Percentiles rank a stretch among this genome's conserved stretches.
These are phyloP conservation scores for Cottoperca gobio DNA, from an alignment of 2,797 vertebrate genomes.

Conservation along the genomic window DNA sequence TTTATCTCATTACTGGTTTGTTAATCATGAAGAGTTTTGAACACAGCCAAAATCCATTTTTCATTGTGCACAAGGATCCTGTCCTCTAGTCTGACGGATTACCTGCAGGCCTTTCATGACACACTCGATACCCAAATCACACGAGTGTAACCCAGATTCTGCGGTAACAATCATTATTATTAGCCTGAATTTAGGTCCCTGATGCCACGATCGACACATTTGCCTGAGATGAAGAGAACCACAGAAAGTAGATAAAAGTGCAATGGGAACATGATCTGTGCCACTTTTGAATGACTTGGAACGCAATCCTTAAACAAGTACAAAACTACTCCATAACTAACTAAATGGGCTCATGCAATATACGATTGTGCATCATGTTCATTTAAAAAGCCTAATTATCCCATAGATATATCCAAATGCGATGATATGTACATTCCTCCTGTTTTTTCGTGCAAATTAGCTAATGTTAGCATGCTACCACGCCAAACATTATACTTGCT, in stretches of 20 bases:
- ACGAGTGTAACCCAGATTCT: constrained; percentile 52
- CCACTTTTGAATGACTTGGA: neutral
- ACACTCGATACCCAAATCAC: constrained; percentile 28
- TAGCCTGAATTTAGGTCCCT: constrained; percentile 33
- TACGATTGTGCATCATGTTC: neutral
- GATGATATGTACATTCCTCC: neutral
- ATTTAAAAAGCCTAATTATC: neutral
- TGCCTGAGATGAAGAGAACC: neutral
- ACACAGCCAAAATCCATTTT: neutral
- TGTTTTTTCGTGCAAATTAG: neutral
- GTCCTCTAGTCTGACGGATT: constrained; percentile 8
- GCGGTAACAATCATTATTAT: constrained; percentile 28
- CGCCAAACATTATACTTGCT: neutral
- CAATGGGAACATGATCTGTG: neutral
- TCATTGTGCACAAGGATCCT: constrained; percentile 12
- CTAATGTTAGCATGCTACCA: neutral
- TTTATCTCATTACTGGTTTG: constrained; percentile 15
- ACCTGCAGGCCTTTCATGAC: constrained; percentile 59
- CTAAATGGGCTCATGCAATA: neutral
- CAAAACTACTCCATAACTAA: too few species aligned
- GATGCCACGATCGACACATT: constrained; percentile 24
- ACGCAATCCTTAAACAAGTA: neutral
- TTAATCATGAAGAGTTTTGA: neutral
- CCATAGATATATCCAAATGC: neutral
- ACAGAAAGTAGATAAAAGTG: neutral